A percentile compares a stretch with the other conserved stretches of the same genome.
Conservation (phyloP, 92 coral and sea anemone species). For the Virgularia gustaviana region DNA sequence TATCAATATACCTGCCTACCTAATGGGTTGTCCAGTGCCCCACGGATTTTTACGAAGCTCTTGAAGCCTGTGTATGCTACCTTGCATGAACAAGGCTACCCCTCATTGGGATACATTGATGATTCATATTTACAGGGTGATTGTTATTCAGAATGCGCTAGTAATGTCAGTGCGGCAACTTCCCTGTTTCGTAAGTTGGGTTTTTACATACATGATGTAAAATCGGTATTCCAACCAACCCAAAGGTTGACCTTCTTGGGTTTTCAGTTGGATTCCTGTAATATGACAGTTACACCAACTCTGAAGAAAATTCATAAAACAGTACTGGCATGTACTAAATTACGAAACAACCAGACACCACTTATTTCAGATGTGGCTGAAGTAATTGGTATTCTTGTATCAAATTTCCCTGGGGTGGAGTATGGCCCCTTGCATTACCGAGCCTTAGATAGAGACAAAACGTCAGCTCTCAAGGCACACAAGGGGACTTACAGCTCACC, state of each 20-base stretch:
- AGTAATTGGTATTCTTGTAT: slow-evolving; percentile 57
- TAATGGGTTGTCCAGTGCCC: slow-evolving; percentile 59
- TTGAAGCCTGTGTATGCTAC: slow-evolving; percentile 53
- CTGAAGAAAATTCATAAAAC: slow-evolving; percentile 37
- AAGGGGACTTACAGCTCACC: slow-evolving; percentile 5
- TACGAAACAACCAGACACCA: slow-evolving; percentile 9
- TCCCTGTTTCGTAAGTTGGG: slow-evolving; percentile 44
- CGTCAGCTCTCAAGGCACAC: neutral
- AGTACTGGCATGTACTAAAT: slow-evolving; percentile 35
- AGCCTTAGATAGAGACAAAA: slow-evolving; percentile 48
- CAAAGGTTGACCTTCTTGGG: slow-evolving; percentile 47
- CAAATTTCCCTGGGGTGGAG: slow-evolving; percentile 57
- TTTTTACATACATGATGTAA: slow-evolving; percentile 47
- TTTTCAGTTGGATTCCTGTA: slow-evolving; percentile 37
- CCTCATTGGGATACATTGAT: slow-evolving; percentile 57
- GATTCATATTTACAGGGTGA: slow-evolving; percentile 58
- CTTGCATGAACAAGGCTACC: slow-evolving; percentile 50
- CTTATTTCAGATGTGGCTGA: slow-evolving; percentile 44
- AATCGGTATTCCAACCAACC: slow-evolving; percentile 53
- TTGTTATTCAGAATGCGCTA: slow-evolving; percentile 36
- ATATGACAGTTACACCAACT: slow-evolving; percentile 44
- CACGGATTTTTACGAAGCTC: slow-evolving; percentile 59
- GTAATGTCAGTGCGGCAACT: slow-evolving; percentile 45
- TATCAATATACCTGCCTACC: slow-evolving; percentile 58
- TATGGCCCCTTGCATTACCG: slow-evolving; percentile 54